phyloP scores from a whole-genome alignment of 1,140 invertebrate species.

The Caenorhabditis remanei region DNA sequence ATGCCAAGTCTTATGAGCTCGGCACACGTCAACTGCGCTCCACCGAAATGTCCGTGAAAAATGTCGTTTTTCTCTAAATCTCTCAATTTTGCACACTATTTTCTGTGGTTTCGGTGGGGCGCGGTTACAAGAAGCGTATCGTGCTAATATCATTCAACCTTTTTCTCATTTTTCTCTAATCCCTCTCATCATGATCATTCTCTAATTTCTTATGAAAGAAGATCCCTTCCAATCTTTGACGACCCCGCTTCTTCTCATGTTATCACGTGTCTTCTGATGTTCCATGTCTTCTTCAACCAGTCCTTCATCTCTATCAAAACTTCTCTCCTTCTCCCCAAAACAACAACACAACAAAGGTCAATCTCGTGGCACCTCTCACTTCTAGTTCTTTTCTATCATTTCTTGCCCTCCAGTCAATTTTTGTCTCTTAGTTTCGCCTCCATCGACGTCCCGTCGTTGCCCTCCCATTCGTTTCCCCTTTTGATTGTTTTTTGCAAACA shows the following conservation, averaged over 20 bases:
- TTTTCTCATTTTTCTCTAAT: not conserved
- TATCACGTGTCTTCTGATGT: slow-evolving; percentile 44
- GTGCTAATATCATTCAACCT: not conserved
- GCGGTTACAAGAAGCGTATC: no score
- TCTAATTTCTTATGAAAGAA: slow-evolving; percentile 26
- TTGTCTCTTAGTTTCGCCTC: not conserved
- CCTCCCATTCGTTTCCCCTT: not conserved
- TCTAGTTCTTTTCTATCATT: not conserved
- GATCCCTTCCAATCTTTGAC: slow-evolving; percentile 6
- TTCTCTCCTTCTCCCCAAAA: not conserved
- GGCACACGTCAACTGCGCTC: no score
- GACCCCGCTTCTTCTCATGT: slow-evolving; percentile 31
- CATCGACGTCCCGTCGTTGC: no score
- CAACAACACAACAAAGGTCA: slow-evolving; percentile 32
- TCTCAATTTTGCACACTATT: no score
- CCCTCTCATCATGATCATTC: not conserved
- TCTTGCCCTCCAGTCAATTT: not conserved
- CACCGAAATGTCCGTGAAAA: no score
- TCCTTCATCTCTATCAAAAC: not conserved
- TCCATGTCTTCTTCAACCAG: slow-evolving; percentile 23
- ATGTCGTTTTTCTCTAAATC: no score
- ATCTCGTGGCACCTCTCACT: not conserved
- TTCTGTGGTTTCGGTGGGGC: no score
- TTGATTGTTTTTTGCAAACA: slow-evolving; percentile 50
- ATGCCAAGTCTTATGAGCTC: no score